Conservation (phyloP, 2,888 invertebrate species). For the Pristionchus mayeri region DNA sequence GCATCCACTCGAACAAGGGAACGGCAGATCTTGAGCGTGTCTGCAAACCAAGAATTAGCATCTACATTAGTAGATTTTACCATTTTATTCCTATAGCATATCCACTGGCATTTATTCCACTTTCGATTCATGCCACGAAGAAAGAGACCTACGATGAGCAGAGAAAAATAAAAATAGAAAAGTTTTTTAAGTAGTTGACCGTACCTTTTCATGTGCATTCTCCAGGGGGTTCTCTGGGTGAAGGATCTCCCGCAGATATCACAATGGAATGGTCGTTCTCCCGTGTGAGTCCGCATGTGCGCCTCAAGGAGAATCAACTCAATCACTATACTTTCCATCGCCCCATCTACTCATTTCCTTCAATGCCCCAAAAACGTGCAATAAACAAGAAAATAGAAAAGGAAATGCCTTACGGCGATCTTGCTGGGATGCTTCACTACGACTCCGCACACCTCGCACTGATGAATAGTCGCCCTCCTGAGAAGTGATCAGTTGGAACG, state of each 20-base stretch:
- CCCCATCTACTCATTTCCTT: neutral
- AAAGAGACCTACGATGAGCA: no score
- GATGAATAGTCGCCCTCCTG: slow-evolving; percentile 53
- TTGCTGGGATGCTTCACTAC: slow-evolving; percentile 65
- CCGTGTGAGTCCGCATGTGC: slow-evolving; percentile 71
- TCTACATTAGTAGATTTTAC: no score
- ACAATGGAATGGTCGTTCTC: slow-evolving; percentile 68
- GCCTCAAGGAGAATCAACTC: no score
- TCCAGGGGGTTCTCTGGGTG: slow-evolving; percentile 64
- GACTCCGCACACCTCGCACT: slow-evolving; percentile 66
- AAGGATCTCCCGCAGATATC: slow-evolving; percentile 63
- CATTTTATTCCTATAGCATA: no score
- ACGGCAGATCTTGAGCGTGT: slow-evolving; percentile 65
- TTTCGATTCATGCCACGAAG: no score
- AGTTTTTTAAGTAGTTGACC: no score
- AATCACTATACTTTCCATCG: neutral
- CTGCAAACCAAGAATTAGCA: no score
- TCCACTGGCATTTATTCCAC: no score
- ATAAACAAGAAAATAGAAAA: no score
- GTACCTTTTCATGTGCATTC: slow-evolving; percentile 56
- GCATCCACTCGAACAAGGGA: slow-evolving; percentile 61
- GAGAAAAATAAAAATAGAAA: no score
- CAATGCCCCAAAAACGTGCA: no score
- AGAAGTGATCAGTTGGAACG: no score
- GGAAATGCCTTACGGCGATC: slow-evolving; percentile 54